These are phyloP conservation scores for Acanthoscelides obtectus DNA, from an alignment of 2,888 invertebrate species.

Conservation along the genomic window DNA sequence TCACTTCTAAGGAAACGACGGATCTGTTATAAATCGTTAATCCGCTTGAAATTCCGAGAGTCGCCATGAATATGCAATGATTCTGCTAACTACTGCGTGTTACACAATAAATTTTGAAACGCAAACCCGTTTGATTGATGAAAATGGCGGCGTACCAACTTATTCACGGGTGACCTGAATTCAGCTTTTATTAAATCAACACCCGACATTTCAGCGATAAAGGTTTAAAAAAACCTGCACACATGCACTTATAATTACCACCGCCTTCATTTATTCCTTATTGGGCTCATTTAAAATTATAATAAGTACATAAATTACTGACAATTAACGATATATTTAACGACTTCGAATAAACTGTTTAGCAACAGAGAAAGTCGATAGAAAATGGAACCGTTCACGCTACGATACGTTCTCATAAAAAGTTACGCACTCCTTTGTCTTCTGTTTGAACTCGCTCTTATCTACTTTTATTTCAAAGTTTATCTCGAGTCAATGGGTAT, in stretches of 20 bases:
- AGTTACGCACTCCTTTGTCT: background rate
- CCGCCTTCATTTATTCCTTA: background rate
- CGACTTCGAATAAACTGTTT: background rate
- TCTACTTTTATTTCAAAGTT: conserved; percentile 14
- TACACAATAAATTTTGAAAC: background rate
- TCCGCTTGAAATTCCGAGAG: background rate
- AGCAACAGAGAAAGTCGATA: background rate
- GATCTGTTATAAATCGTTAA: background rate
- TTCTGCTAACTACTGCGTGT: background rate
- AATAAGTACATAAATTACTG: background rate
- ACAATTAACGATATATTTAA: background rate
- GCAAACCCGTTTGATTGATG: background rate
- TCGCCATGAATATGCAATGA: background rate
- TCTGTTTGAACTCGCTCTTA: conserved; percentile 1
- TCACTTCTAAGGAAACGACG: background rate
- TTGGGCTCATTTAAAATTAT: background rate
- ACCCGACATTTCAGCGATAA: background rate
- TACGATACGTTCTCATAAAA: background rate
- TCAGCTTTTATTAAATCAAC: background rate
- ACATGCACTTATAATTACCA: background rate
- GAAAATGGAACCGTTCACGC: background rate
- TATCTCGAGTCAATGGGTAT: conserved; percentile 12
- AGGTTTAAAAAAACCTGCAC: background rate
- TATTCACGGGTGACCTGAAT: background rate
- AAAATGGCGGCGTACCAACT: background rate